phyloP scores from a whole-genome alignment of 2,797 vertebrate species.

The Molossus molossus region DNA sequence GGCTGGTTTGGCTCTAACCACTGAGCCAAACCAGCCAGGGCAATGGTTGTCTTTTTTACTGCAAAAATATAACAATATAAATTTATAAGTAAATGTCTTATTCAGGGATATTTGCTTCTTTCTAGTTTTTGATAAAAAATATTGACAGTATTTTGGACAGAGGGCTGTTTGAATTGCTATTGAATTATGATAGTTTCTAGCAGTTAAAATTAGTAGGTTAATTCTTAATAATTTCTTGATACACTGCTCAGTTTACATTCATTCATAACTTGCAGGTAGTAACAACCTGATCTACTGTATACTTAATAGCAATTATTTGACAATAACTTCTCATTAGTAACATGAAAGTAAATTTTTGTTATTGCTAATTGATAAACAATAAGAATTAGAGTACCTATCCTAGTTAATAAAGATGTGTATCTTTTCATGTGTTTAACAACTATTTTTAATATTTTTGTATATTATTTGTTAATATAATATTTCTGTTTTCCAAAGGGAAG shows the following conservation, averaged over 20 bases:
- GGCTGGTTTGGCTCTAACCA: too few relatives aligned
- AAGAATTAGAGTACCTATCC: not conserved
- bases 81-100: not conserved
- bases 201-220: not conserved
- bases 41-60: not conserved
- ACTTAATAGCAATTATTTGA: not conserved
- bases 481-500: not conserved
- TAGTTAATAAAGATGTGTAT: not conserved
- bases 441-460: not conserved
- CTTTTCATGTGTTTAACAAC: not conserved
- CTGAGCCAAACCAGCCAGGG: too few relatives aligned
- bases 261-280: not conserved
- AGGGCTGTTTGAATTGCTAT: not conserved
- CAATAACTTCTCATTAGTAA: not conserved
- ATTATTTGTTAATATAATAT: not conserved
- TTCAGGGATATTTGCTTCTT: not conserved
- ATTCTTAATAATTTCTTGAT: not conserved
- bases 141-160: not conserved
- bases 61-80: not conserved
- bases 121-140: conserved; percentile 7
- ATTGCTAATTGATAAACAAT: not conserved
- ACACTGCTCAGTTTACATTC: not conserved
- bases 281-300: not conserved
- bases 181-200: not conserved
- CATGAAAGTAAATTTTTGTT: not conserved